These are phyloP conservation scores for Cyclina sinensis DNA, from an alignment of 1,140 invertebrate genomes.

Conservation along the genomic window DNA sequence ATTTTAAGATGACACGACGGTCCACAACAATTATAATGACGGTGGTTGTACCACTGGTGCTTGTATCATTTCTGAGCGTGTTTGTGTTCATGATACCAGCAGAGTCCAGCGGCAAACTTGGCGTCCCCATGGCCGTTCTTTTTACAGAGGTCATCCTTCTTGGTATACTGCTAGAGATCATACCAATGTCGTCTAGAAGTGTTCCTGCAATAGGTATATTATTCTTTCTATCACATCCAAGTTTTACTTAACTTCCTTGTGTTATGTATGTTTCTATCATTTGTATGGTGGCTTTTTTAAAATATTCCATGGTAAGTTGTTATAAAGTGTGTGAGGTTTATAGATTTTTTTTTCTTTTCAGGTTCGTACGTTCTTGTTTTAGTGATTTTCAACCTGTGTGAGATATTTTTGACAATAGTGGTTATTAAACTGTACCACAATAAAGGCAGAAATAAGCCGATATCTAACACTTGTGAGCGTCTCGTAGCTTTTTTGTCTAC, in stretches of 20 bases:
- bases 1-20: constrained; percentile 19
- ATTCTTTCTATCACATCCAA: not conserved
- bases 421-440: constrained; percentile 29
- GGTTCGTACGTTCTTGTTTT: constrained; percentile 19
- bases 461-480: not conserved
- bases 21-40: not conserved
- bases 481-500: not conserved
- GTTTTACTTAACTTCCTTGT: not conserved
- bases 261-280: not conserved
- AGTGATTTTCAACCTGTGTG: constrained; percentile 22
- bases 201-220: constrained; percentile 27
- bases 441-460: constrained; percentile 10
- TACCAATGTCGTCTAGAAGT: constrained; percentile 2
- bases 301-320: too few relatives aligned
- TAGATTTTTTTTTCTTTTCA: constrained; percentile 24
- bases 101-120: constrained; percentile 13
- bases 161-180: not conserved
- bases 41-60: constrained; percentile 1
- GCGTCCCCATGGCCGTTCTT: constrained; percentile 2
- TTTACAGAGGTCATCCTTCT: constrained; percentile 9
- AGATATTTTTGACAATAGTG: constrained; percentile 35
- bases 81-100: constrained; percentile 32
- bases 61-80: constrained; percentile 23
- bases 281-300: too few relatives aligned
- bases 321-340: not conserved